Base-by-base conservation (phyloP, 2,888 invertebrate species). In the Andricus curvator region DNA sequence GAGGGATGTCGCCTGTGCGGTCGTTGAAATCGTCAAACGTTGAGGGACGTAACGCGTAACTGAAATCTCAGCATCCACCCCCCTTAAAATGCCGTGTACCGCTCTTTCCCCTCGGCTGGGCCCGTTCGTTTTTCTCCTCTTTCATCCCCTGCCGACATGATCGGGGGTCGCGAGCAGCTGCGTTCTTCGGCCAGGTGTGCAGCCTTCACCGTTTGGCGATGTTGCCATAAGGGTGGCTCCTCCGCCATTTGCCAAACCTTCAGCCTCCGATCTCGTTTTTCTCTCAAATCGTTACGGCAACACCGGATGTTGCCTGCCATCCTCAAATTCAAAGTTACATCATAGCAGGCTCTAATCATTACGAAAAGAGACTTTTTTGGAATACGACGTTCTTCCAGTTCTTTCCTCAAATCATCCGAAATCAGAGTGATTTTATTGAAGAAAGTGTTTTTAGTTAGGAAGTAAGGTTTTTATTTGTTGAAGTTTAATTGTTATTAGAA, bases 1-100 rank as follows among this genome's bases (percentile, higher is more conserved):
- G 76, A 77, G 82, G 68, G 81, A 85, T 83, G 83, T 83, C 82
- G 89, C 88, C 84, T 88, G 86, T 89, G 88, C 90, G 85, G 87
- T 86, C 90, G 88, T 90, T 89, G 85, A 89, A 89, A 84, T 90
- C 89, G 84, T 88, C 82, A 83, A 78, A 78, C 80, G 78, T 85
- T 84, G 81, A 66, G 82, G 84, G 82, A 82, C 83, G 85, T 82
- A 84, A 84, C 84, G 87, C 88, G 89, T 91, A 92, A 92, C 92
- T 91, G 92, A 91, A 92, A 92, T 91, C 92, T 90, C 91, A 89
- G 90, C 91, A 90, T 90, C 91, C 91, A 86, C 86, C 86, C 86
- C 83, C 86, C 86, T 84, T 82, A 80, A 70, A 67, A 78, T 80
- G 78, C 37, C n/a, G 77, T 33, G 51, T 41, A 62, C 70, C 79